These are phyloP conservation scores for Hirtodrosophila confusa DNA, from an alignment of 2,888 invertebrate genomes.

Conservation along the genomic window DNA sequence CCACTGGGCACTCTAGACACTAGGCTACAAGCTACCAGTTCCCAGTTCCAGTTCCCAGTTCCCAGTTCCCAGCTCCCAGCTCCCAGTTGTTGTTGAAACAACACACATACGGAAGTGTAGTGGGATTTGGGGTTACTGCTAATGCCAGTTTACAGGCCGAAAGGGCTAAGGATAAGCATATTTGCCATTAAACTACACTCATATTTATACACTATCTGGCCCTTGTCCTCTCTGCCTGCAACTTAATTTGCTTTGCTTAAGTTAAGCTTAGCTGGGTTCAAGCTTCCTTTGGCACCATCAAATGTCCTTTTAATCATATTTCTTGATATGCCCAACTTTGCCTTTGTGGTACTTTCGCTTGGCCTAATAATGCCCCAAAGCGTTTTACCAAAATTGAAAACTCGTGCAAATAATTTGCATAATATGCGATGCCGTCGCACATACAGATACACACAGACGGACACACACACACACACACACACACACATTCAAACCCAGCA, in stretches of 20 bases:
- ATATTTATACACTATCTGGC: conserved; percentile 11
- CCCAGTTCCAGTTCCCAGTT: conserved; percentile 6
- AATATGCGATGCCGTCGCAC: conserved; percentile 43
- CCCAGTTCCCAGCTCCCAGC: conserved; percentile 6
- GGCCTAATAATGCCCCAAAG: conserved; percentile 71
- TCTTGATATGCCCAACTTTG: conserved; percentile 49
- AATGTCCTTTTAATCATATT: conserved; percentile 78
- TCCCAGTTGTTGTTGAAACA: conserved; percentile 20
- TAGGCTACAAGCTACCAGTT: conserved; percentile 1
- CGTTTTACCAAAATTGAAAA: conserved; percentile 76
- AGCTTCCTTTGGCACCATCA: conserved; percentile 32
- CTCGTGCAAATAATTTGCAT: conserved; percentile 78
- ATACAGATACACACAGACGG: conserved; percentile 10
- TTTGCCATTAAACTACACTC: conserved; percentile 46
- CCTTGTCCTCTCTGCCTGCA: conserved; percentile 5
- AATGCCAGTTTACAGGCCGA: conserved; percentile 43
- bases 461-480: conserved; percentile 11
- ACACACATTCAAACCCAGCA: not conserved
- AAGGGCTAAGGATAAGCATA: conserved; percentile 48
- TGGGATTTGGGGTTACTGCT: conserved; percentile 25
- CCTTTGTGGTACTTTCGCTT: conserved; percentile 36
- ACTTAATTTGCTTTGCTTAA: conserved; percentile 64
- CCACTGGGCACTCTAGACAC: conserved; percentile 3
- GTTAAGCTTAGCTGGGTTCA: conserved; percentile 42
- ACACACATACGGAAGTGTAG: conserved; percentile 45